These are phyloP conservation scores for Phrixothrix hirtus DNA, from an alignment of 2,888 invertebrate species.

Conservation along the genomic window DNA sequence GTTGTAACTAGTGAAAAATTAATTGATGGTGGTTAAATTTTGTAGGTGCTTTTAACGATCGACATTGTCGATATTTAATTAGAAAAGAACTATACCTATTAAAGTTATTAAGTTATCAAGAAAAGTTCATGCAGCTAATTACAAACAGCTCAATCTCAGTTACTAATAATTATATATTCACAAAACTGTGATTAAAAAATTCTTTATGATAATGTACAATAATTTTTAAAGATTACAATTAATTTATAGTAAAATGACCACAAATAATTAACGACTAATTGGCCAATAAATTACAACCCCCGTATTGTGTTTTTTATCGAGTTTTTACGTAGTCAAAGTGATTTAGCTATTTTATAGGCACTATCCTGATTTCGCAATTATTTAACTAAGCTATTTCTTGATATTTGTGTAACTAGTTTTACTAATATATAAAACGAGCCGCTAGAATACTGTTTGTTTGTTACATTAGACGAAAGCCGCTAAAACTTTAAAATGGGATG, in stretches of 20 bases:
- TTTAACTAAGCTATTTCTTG: not conserved
- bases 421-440: not conserved
- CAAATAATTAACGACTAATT: too few species aligned
- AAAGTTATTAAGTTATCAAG: not conserved
- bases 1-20: not conserved
- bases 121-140: not conserved
- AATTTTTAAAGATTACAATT: too few species aligned
- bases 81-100: too few species aligned
- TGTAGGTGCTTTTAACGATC: too few species aligned
- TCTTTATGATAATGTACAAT: too few species aligned
- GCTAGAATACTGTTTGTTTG: constrained; percentile 1
- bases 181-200: not conserved
- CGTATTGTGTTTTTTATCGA: too few species aligned
- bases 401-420: not conserved
- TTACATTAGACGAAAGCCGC: constrained; percentile 4
- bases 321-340: not conserved
- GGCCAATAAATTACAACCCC: too few species aligned
- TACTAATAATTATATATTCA: too few species aligned
- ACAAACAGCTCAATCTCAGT: not conserved
- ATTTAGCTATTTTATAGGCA: too few species aligned
- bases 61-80: not conserved
- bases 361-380: too few species aligned
- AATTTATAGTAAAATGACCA: too few species aligned
- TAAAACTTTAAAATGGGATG: constrained; percentile 17
- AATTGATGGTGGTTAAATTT: not conserved